Conservation (phyloP, 2,113 vertebrate genomes). For the Odocoileus virginianus region DNA sequence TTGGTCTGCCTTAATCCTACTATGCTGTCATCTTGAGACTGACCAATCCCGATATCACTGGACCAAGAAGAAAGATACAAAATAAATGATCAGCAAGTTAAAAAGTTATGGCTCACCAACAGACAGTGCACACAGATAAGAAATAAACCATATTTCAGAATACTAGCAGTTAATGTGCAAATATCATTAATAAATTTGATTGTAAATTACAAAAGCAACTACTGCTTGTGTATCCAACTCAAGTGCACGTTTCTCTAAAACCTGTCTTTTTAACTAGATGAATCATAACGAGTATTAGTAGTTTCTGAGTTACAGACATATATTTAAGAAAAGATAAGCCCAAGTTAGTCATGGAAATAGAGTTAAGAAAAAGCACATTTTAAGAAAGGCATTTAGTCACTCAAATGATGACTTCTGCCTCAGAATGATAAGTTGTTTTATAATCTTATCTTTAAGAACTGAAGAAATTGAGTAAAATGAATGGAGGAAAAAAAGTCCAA, state of each 20-base stretch:
- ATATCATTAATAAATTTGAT: background rate
- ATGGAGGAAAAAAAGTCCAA: background rate
- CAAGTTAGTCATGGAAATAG: background rate
- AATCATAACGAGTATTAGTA: background rate
- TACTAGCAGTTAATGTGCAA: background rate
- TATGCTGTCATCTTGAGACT: constrained; percentile 98
- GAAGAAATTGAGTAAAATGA: background rate
- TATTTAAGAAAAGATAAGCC: background rate
- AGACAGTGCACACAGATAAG: background rate
- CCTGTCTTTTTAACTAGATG: background rate
- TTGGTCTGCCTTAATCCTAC: constrained; percentile 96
- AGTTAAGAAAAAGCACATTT: background rate
- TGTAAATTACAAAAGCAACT: background rate
- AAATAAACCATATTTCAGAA: background rate
- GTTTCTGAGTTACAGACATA: background rate
- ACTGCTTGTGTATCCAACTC: background rate
- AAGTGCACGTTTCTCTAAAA: background rate
- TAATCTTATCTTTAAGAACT: background rate
- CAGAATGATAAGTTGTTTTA: background rate
- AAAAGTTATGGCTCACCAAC: background rate
- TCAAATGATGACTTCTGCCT: background rate
- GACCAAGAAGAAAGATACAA: background rate
- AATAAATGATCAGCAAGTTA: background rate
- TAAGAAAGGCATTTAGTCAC: background rate
- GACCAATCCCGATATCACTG: constrained; percentile 97